These are phyloP conservation scores for Percopsis omiscomaycus DNA, from an alignment of 2,797 vertebrate species.

Conservation along the genomic window DNA sequence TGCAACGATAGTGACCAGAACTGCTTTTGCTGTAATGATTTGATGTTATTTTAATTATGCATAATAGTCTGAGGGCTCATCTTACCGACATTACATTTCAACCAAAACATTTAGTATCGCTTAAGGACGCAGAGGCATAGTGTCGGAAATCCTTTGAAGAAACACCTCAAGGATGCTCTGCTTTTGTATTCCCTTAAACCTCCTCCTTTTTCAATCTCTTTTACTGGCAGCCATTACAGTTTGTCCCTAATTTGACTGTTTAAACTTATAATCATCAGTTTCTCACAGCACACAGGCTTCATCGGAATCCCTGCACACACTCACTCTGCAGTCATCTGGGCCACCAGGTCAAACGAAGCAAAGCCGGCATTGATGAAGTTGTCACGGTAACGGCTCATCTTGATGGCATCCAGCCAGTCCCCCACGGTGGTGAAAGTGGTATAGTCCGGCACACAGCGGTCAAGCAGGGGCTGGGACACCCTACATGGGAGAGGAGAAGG, in stretches of 20 bases:
- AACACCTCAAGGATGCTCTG: no score
- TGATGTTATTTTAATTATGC: no score
- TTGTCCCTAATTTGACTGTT: neutral
- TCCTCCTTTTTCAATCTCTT: neutral
- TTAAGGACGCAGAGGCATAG: no score
- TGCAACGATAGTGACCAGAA: conserved; percentile 1
- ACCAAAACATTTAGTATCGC: no score
- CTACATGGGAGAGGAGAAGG: conserved; percentile 69
- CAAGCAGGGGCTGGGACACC: conserved; percentile 95
- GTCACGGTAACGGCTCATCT: conserved; percentile 99
- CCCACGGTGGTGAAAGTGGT: conserved; percentile 98
- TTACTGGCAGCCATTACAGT: neutral
- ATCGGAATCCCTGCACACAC: conserved; percentile 47
- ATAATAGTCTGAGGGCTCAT: no score
- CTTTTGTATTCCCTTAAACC: no score
- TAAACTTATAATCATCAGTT: neutral
- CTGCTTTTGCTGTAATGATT: neutral
- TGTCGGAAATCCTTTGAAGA: no score
- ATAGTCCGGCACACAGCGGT: conserved; percentile 97
- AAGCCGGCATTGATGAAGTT: conserved; percentile 97
- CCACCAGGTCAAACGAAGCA: conserved; percentile 96
- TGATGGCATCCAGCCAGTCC: conserved; percentile 99
- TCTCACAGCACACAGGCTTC: neutral
- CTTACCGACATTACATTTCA: no score
- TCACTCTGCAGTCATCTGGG: conserved; percentile 94